Percentiles rank a stretch among this genome's conserved stretches.
Evolutionary conservation across 2,113 vertebrate genomes (phyloP).

Genomic region (Alethe castanea): DNA sequence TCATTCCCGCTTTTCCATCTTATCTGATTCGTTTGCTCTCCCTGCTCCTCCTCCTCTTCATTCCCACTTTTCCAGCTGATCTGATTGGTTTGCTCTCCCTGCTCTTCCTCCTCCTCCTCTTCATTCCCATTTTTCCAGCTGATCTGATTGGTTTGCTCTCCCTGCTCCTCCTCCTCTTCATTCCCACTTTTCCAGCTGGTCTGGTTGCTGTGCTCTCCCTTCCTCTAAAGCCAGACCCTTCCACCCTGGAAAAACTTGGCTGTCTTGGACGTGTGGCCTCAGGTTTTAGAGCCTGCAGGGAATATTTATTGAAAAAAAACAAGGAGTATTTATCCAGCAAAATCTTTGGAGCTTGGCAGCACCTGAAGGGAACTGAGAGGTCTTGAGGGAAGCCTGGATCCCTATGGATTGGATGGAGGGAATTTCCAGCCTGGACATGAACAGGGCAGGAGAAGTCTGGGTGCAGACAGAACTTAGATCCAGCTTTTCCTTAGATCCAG

Average conservation of each 20-base stretch:
- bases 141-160: background rate
- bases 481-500: background rate
- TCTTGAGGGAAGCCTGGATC: background rate
- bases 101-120: background rate
- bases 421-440: background rate
- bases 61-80: background rate
- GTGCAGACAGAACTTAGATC: fast-evolving
- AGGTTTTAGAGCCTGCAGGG: background rate
- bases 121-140: background rate
- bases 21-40: background rate
- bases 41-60: background rate
- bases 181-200: background rate
- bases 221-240: background rate
- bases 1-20: background rate
- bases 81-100: background rate
- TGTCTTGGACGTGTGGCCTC: background rate
- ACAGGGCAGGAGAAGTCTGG: background rate
- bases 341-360: background rate
- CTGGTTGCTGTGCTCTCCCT: background rate
- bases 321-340: background rate
- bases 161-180: background rate
- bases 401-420: fast-evolving
- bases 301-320: background rate
- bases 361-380: background rate
- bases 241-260: background rate